A percentile compares a stretch with the other conserved stretches of the same genome.
phyloP scores from a whole-genome alignment of 2,113 vertebrate genomes.

The Bostrychus sinensis region DNA sequence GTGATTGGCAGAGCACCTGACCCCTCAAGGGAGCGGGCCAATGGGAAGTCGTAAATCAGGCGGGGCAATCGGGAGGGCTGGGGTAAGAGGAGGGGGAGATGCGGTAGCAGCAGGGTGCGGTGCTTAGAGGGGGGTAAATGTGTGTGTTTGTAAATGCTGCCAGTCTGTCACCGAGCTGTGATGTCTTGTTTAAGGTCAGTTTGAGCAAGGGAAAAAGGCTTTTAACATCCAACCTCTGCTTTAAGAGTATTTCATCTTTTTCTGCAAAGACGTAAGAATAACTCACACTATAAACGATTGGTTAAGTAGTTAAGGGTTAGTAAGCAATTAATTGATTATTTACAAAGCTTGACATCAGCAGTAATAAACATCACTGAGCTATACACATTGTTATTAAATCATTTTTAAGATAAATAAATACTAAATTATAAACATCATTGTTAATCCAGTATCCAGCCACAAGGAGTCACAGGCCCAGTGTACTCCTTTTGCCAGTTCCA shows the following conservation, averaged over 20 bases:
- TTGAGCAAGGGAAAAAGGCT: conserved; percentile 19
- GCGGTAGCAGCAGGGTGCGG: conserved; percentile 36
- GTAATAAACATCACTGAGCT: too few relatives aligned
- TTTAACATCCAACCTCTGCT: background rate
- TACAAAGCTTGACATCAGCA: too few relatives aligned
- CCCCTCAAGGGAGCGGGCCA: conserved; percentile 54
- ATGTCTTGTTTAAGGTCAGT: conserved; percentile 40
- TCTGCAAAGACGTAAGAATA: too few relatives aligned
- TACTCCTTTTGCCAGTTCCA: background rate
- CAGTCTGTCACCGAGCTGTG: background rate
- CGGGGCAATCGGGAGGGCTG: conserved; percentile 48
- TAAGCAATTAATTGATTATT: too few relatives aligned
- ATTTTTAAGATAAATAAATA: background rate
- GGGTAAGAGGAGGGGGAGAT: conserved; percentile 18
- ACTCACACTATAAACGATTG: too few relatives aligned
- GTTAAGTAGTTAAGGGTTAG: too few relatives aligned
- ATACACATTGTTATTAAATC: too few relatives aligned
- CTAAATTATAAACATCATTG: too few relatives aligned
- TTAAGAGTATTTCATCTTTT: background rate
- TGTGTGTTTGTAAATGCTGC: conserved; percentile 17
- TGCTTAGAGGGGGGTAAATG: background rate
- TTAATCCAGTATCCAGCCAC: too few relatives aligned
- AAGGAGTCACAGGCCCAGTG: background rate
- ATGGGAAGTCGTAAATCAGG: conserved; percentile 68
- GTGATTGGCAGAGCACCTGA: conserved; percentile 69